These are phyloP conservation scores for Cheilosia urbana DNA, from an alignment of 2,888 invertebrate genomes.

Conservation along the genomic window DNA sequence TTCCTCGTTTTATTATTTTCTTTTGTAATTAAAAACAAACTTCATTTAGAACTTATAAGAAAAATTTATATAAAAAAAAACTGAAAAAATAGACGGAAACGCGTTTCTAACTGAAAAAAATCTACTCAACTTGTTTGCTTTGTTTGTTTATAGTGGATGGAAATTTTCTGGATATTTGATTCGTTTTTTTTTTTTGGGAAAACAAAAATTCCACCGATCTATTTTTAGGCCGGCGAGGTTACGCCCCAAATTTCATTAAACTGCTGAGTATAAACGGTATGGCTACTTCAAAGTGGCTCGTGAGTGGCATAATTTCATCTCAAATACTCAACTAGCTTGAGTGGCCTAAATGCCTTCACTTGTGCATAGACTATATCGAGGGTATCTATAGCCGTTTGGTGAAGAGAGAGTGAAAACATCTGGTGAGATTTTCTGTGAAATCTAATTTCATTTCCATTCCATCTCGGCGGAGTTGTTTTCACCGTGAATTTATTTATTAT, in stretches of 20 bases:
- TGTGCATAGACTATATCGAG: background rate
- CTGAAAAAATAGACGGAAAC: slow-evolving; percentile 62
- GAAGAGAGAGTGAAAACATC: slow-evolving; percentile 35
- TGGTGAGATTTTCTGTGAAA: slow-evolving; percentile 15
- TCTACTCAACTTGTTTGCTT: slow-evolving; percentile 7
- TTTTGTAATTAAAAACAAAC: slow-evolving; percentile 62
- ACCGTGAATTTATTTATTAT: background rate
- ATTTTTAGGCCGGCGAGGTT: slow-evolving; percentile 49
- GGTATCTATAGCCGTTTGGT: background rate
- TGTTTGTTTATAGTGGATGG: background rate
- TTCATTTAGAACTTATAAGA: slow-evolving; percentile 71
- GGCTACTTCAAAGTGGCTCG: slow-evolving; percentile 22
- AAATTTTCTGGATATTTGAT: slow-evolving; percentile 57
- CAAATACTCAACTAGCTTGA: background rate
- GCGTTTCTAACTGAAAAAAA: slow-evolving; percentile 68
- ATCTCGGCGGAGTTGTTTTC: background rate
- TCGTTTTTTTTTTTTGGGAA: slow-evolving; percentile 29
- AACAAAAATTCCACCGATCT: slow-evolving; percentile 12
- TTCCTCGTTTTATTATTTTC: slow-evolving; percentile 68
- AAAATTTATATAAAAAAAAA: slow-evolving; percentile 56
- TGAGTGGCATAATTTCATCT: slow-evolving; percentile 28
- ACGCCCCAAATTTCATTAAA: slow-evolving; percentile 32
- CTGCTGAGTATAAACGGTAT: background rate
- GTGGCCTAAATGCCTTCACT: background rate
- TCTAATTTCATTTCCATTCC: background rate